Conservation (phyloP, 2,113 vertebrate species). For the Tetrax tetrax region DNA sequence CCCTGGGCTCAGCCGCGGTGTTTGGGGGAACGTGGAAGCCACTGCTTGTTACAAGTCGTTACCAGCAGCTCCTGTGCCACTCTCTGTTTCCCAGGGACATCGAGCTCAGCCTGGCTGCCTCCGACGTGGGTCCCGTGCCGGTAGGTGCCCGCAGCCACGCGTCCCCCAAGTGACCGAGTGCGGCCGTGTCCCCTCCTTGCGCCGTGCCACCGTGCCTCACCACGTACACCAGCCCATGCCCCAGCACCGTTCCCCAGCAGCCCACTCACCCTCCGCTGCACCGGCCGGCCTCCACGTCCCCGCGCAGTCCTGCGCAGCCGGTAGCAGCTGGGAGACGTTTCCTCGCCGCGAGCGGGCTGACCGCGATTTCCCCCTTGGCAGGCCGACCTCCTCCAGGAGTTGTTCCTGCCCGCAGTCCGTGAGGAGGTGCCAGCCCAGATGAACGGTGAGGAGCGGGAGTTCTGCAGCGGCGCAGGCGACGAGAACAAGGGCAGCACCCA, state of each 20-base stretch:
- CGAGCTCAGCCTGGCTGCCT: conserved; percentile 44
- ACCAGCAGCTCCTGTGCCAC: background rate
- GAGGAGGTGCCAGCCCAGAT: background rate
- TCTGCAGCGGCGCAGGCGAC: accelerated
- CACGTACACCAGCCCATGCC: accelerated
- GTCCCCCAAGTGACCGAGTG: accelerated
- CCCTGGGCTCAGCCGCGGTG: accelerated
- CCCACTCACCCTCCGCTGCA: background rate
- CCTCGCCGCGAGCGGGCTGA: accelerated
- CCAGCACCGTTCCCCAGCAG: background rate
- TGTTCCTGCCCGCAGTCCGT: background rate
- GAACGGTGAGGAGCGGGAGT: background rate
- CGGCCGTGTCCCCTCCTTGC: background rate
- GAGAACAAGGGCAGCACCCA: background rate
- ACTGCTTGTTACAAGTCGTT: background rate
- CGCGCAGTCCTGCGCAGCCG: background rate
- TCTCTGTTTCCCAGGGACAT: conserved; percentile 17
- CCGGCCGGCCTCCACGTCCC: background rate
- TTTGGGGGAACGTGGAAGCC: accelerated
- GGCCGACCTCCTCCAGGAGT: conserved; percentile 22
- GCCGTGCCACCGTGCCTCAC: background rate
- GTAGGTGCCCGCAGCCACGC: background rate
- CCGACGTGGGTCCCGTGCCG: conserved; percentile 13
- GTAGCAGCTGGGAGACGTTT: background rate
- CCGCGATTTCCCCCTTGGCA: background rate